Percentiles rank a stretch among this genome's conserved stretches.
Conservation (phyloP, 2,113 vertebrate genomes). For the human region GRCh38 chr15:57218001-57218500, state of each 20-base stretch:
- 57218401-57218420: constrained; percentile 2
- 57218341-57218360: constrained; percentile 19
- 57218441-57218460: constrained; percentile 26
- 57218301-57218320: constrained; percentile 25
- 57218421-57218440: background rate
- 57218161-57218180: constrained; percentile 47
- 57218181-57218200: constrained; percentile 29
- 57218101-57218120: constrained; percentile 21
- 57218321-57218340: constrained; percentile 6
- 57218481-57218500: constrained; percentile 37
- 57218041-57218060: constrained; percentile 61
- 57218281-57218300: constrained; percentile 3
- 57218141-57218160: background rate
- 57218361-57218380: constrained; percentile 11
- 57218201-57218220: constrained; percentile 35
- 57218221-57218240: constrained; percentile 5
- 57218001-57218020: constrained; percentile 66
- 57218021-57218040: constrained; percentile 64
- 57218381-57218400: background rate
- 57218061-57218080: constrained; percentile 38
- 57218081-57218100: constrained; percentile 60
- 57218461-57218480: background rate
- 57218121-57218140: background rate
- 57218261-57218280: background rate
- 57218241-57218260: background rate